A percentile compares a stretch with the other conserved stretches of the same genome.
Evolutionary conservation across 2,797 vertebrate species (phyloP).

Genomic region (Rhadinocentrus ornatus): DNA sequence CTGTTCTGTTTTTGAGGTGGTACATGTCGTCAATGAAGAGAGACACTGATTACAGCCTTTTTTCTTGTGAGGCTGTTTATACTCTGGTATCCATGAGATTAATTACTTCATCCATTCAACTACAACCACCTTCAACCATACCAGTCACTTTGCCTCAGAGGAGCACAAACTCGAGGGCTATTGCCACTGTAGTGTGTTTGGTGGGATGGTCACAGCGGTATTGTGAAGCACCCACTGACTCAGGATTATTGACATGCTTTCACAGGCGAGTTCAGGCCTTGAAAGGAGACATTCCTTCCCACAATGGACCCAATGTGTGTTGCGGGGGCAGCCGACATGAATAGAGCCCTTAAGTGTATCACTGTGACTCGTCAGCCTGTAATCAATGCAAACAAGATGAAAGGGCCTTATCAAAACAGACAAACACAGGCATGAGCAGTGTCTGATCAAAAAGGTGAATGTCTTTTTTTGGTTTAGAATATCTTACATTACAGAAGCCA

Average conservation of each 20-base stretch:
- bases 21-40: constrained; percentile 31
- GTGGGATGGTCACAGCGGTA: constrained; percentile 64
- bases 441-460: constrained; percentile 69
- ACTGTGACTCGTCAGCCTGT: constrained; percentile 82
- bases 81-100: constrained; percentile 66
- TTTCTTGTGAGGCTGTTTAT: constrained; percentile 48
- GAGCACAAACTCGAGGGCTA: constrained; percentile 69
- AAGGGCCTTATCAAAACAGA: constrained; percentile 82
- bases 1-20: constrained; percentile 27
- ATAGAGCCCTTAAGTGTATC: constrained; percentile 79
- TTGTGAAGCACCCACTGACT: constrained; percentile 79
- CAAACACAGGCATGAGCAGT: constrained; percentile 83
- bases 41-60: constrained; percentile 37
- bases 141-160: constrained; percentile 63
- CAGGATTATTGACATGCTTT: constrained; percentile 86
- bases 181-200: constrained; percentile 66
- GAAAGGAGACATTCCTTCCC: constrained; percentile 87
- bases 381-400: constrained; percentile 88
- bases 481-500: constrained; percentile 28
- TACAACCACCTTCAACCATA: constrained; percentile 33
- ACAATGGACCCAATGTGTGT: constrained; percentile 86
- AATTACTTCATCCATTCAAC: constrained; percentile 62
- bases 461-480: constrained; percentile 44
- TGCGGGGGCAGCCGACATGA: constrained; percentile 76
- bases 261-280: constrained; percentile 83